These are phyloP conservation scores for Halesus radiatus DNA, from an alignment of 1,140 invertebrate genomes.

Conservation along the genomic window DNA sequence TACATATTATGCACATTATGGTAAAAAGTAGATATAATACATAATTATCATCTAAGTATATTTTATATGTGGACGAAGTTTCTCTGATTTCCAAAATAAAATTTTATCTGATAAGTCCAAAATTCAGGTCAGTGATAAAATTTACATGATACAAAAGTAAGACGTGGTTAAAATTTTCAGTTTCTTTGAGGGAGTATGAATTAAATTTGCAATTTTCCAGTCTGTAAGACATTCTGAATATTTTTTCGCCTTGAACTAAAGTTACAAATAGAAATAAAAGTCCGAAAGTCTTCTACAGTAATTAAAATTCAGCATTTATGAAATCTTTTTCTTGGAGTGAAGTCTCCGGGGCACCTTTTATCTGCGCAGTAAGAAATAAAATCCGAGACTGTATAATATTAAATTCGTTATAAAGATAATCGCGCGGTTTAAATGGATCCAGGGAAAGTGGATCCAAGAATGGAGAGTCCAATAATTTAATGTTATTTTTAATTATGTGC, in stretches of 20 bases:
- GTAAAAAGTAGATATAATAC: no score
- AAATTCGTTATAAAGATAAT: conserved; percentile 29
- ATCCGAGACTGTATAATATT: conserved; percentile 21
- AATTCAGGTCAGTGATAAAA: no score
- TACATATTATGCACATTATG: no score
- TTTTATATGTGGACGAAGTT: no score
- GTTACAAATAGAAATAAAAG: conserved; percentile 23
- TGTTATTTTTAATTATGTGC: no score
- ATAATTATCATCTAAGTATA: no score
- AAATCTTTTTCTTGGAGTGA: conserved; percentile 18
- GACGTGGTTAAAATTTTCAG: no score
- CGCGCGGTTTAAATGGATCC: background rate
- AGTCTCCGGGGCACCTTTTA: conserved; percentile 28
- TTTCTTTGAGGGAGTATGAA: background rate
- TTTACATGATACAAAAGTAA: no score
- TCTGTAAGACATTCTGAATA: background rate
- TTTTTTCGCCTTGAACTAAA: conserved; percentile 19
- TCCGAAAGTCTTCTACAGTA: background rate
- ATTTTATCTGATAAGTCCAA: no score
- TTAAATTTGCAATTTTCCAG: conserved; percentile 2
- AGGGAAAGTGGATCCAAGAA: background rate
- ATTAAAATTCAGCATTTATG: conserved; percentile 37
- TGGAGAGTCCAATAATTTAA: no score
- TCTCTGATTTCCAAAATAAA: no score
- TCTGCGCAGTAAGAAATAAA: conserved; percentile 1